These are phyloP conservation scores for Nannoperca obscura DNA, from an alignment of 2,797 vertebrate species.

Conservation along the genomic window DNA sequence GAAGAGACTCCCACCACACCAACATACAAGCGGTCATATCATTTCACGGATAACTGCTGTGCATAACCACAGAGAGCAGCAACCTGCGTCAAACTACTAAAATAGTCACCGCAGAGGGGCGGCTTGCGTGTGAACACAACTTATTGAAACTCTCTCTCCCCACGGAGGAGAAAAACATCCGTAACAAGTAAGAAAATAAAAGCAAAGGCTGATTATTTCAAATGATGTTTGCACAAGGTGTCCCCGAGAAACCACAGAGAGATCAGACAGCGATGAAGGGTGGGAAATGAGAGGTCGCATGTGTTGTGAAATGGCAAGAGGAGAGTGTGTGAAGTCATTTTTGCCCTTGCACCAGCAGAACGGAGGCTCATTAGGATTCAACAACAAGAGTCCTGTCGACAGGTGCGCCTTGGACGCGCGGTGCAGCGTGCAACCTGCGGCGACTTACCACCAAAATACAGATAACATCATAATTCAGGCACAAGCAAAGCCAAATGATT, in stretches of 20 bases:
- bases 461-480: slow-evolving; percentile 8
- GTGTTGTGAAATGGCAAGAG: slow-evolving; percentile 19
- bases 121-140: slow-evolving; percentile 58
- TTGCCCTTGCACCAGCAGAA: slow-evolving; percentile 73
- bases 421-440: slow-evolving; percentile 50
- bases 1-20: slow-evolving; percentile 65
- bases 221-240: slow-evolving; percentile 9
- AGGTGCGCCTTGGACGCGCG: slow-evolving; percentile 69
- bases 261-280: background rate
- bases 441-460: slow-evolving; percentile 32
- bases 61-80: slow-evolving; percentile 65
- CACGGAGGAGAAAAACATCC: slow-evolving; percentile 19
- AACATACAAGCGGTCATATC: slow-evolving; percentile 77
- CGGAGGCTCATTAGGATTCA: slow-evolving; percentile 64
- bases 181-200: slow-evolving; percentile 53
- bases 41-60: slow-evolving; percentile 76
- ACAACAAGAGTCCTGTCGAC: slow-evolving; percentile 66
- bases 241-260: background rate
- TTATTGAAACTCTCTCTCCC: slow-evolving; percentile 64
- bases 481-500: slow-evolving; percentile 11
- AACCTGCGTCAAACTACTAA: slow-evolving; percentile 84
- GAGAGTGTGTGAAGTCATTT: slow-evolving; percentile 24
- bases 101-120: slow-evolving; percentile 79
- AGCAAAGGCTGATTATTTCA: slow-evolving; percentile 1
- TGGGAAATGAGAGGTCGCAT: background rate